phyloP scores from a whole-genome alignment of 2,113 vertebrate genomes.

The Plestiodon gilberti region DNA sequence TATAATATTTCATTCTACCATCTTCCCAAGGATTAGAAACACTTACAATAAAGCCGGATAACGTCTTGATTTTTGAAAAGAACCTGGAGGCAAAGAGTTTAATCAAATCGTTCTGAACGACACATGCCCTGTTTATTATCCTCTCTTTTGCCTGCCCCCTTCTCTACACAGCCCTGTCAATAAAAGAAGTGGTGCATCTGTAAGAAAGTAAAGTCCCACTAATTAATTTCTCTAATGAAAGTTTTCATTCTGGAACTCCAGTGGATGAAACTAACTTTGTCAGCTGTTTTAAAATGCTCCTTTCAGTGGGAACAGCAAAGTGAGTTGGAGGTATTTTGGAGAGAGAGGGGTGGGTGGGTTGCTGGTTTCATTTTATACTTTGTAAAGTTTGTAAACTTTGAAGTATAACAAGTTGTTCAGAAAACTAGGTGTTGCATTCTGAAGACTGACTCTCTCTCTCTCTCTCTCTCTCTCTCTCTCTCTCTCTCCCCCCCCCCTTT shows the following conservation, averaged over 20 bases:
- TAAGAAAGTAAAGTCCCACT: conserved; percentile 31
- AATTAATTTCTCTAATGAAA: conserved; percentile 65
- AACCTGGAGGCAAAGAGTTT: conserved; percentile 38
- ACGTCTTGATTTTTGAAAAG: conserved; percentile 40
- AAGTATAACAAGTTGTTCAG: conserved; percentile 56
- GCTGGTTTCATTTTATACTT: conserved; percentile 55
- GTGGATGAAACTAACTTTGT: conserved; percentile 32
- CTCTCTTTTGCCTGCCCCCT: conserved; percentile 40
- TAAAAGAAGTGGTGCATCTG: conserved; percentile 55
- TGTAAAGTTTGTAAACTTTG: conserved; percentile 67
- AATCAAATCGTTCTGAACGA: conserved; percentile 61
- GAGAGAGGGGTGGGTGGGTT: conserved; percentile 18
- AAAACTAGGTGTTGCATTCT: conserved; percentile 47
- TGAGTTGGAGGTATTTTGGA: conserved; percentile 30
- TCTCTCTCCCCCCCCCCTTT: conserved; percentile 34
- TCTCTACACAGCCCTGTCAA: conserved; percentile 38
- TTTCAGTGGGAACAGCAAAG: conserved; percentile 30
- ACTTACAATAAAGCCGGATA: conserved; percentile 38
- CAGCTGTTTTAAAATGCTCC: conserved; percentile 40
- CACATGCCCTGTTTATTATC: conserved; percentile 61
- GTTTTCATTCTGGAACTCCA: conserved; percentile 51
- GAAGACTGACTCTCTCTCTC: conserved; percentile 16
- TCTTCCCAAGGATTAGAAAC: conserved; percentile 33
- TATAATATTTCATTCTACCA: conserved; percentile 46
- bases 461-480: too few relatives aligned